Conservation (phyloP, 2,888 invertebrate species). For the Steinernema carpocapsae region DNA sequence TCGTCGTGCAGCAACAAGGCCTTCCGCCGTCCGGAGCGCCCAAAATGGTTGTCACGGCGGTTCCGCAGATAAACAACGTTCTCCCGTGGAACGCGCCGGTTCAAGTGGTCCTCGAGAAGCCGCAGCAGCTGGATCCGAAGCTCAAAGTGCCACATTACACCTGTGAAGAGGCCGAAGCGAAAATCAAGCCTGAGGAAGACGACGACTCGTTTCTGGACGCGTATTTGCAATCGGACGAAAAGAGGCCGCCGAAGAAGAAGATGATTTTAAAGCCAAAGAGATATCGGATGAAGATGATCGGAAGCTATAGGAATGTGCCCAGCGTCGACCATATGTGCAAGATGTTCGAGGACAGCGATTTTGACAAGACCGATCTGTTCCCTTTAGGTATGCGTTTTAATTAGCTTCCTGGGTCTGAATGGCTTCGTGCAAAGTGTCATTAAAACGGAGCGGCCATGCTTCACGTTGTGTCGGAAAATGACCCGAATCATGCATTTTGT, state of each 20-base stretch:
- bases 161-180: background rate
- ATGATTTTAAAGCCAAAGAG: slow-evolving; percentile 56
- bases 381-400: too few relatives aligned
- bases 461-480: too few relatives aligned
- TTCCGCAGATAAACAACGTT: background rate
- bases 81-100: background rate
- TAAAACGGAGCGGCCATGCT: too few relatives aligned
- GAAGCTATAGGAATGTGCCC: slow-evolving; percentile 56
- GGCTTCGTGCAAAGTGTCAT: too few relatives aligned
- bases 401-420: too few relatives aligned
- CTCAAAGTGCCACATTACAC: background rate
- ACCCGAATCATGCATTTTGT: too few relatives aligned
- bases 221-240: background rate
- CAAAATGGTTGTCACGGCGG: background rate
- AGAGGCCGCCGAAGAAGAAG: slow-evolving; percentile 36
- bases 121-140: background rate
- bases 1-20: background rate
- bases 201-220: slow-evolving; percentile 14
- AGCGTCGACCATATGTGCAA: slow-evolving; percentile 53
- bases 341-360: slow-evolving; percentile 55
- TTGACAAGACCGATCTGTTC: slow-evolving; percentile 60
- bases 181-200: background rate
- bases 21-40: background rate
- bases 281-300: slow-evolving; percentile 49
- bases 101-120: background rate